Conservation (phyloP, 2,888 invertebrate species). For the Bembecia ichneumoniformis region DNA sequence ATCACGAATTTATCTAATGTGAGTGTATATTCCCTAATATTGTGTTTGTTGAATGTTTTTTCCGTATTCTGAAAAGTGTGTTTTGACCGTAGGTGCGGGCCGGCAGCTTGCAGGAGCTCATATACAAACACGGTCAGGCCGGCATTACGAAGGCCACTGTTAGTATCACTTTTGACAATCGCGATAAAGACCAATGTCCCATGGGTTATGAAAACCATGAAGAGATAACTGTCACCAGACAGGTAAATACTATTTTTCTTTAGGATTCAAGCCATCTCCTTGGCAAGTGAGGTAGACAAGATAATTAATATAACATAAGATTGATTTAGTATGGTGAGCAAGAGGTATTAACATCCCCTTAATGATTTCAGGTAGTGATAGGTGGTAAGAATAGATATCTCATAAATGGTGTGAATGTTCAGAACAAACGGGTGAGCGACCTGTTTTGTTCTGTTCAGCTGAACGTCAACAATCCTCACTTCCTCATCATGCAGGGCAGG, state of each 20-base stretch:
- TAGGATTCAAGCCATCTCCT: no score
- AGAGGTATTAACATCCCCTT: no score
- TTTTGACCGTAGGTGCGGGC: slow-evolving; percentile 84
- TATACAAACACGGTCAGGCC: slow-evolving; percentile 98
- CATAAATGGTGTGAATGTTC: slow-evolving; percentile 93
- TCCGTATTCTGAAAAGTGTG: slow-evolving; percentile 7
- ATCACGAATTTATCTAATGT: slow-evolving; percentile 93
- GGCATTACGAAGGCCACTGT: slow-evolving; percentile 97
- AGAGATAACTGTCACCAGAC: slow-evolving; percentile 93
- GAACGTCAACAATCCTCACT: slow-evolving; percentile 99
- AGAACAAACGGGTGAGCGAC: slow-evolving; percentile 92
- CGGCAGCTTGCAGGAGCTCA: slow-evolving; percentile 90
- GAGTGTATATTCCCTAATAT: slow-evolving; percentile 36
- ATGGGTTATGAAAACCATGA: slow-evolving; percentile 91
- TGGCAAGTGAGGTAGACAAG: no score
- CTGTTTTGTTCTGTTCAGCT: slow-evolving; percentile 96
- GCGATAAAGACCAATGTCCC: slow-evolving; percentile 84
- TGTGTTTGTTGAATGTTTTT: not conserved
- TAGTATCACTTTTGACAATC: slow-evolving; percentile 95
- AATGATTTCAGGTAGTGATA: slow-evolving; percentile 78
- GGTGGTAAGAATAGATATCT: slow-evolving; percentile 93
- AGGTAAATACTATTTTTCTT: slow-evolving; percentile 62
- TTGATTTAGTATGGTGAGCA: no score
- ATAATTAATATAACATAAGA: no score
- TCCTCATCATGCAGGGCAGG: slow-evolving; percentile 99